Evolutionary conservation across 1,140 invertebrate genomes (phyloP).

Genomic region (Homarus americanus): DNA sequence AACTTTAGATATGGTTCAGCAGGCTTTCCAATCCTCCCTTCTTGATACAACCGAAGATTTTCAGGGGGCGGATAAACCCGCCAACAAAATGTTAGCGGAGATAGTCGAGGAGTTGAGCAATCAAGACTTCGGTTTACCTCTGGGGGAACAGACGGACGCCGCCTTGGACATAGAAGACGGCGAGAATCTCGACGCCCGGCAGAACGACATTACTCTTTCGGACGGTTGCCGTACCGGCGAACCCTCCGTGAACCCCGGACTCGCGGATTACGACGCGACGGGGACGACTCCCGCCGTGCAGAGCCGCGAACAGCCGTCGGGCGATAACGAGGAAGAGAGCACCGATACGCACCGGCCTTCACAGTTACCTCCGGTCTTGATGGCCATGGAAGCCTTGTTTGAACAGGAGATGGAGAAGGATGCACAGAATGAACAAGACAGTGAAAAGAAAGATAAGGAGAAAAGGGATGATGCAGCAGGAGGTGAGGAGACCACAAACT

Average conservation of each 20-base stretch:
- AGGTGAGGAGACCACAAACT: background rate
- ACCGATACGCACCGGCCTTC: constrained; percentile 16
- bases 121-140: constrained; percentile 16
- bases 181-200: background rate
- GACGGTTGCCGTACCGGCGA: background rate
- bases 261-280: background rate
- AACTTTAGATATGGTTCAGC: constrained; percentile 33
- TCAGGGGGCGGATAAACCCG: constrained; percentile 25
- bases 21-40: constrained; percentile 44
- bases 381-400: constrained; percentile 20
- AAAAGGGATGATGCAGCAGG: background rate
- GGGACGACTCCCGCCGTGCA: background rate
- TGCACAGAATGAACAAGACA: constrained; percentile 40
- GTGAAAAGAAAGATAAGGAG: constrained; percentile 16
- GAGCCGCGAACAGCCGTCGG: background rate
- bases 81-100: constrained; percentile 35
- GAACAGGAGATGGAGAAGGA: constrained; percentile 49
- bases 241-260: background rate
- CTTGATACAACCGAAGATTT: constrained; percentile 10
- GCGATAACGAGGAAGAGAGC: constrained; percentile 17
- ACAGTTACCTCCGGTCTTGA: constrained; percentile 40
- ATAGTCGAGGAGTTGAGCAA: constrained; percentile 35
- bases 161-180: background rate
- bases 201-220: background rate
- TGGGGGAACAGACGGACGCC: background rate